Evolutionary conservation across 2,113 vertebrate species (phyloP).

Genomic region (Cinclus cinclus): DNA sequence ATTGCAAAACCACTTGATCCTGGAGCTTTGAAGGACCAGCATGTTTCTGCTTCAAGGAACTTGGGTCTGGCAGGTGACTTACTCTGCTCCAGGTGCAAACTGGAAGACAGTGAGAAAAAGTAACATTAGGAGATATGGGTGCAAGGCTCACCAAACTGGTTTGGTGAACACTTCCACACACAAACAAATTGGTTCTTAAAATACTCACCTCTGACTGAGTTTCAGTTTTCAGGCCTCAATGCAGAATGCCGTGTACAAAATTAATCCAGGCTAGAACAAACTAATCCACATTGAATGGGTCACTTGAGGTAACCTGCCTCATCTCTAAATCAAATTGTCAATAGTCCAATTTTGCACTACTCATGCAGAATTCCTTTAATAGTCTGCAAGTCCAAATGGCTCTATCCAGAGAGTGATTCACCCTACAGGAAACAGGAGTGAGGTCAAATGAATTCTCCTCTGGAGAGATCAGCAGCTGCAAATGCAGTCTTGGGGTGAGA

Average conservation of each 20-base stretch:
- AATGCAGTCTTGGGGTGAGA: background rate
- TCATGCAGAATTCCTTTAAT: background rate
- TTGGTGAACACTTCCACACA: background rate
- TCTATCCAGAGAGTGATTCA: background rate
- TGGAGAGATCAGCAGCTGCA: background rate
- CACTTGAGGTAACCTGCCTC: background rate
- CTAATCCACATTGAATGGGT: background rate
- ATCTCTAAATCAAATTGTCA: background rate
- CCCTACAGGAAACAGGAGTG: background rate
- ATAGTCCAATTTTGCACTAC: background rate
- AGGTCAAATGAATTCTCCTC: background rate
- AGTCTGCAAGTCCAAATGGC: background rate
- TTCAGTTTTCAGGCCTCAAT: background rate
- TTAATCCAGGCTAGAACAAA: background rate
- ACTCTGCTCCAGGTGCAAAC: background rate
- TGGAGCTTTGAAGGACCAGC: constrained; percentile 75
- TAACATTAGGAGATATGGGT: accelerated
- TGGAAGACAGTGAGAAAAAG: background rate
- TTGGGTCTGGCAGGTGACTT: constrained; percentile 82
- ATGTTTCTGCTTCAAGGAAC: constrained; percentile 77
- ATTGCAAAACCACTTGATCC: constrained; percentile 63
- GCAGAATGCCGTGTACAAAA: background rate
- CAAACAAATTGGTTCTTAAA: background rate
- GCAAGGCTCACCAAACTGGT: background rate
- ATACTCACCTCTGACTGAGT: background rate